These are phyloP conservation scores for Platycnemis pennipes DNA, from an alignment of 2,888 invertebrate genomes.

Conservation along the genomic window DNA sequence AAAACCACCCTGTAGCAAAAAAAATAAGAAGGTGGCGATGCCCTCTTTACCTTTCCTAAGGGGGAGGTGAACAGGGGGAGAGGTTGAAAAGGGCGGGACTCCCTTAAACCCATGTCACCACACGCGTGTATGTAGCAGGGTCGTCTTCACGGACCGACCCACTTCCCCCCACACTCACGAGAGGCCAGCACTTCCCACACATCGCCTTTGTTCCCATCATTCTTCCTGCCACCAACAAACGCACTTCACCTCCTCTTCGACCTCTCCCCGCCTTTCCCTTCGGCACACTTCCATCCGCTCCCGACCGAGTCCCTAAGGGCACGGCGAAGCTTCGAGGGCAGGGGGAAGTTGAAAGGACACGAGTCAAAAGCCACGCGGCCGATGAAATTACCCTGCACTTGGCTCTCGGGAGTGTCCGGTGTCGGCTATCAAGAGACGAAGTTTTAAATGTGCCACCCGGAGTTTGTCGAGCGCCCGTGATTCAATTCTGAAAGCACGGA, in stretches of 20 bases:
- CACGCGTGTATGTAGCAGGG: background rate
- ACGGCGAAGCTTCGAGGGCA: background rate
- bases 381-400: background rate
- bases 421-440: background rate
- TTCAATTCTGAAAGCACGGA: background rate
- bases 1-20: background rate
- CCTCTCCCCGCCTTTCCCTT: background rate
- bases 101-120: background rate
- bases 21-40: background rate
- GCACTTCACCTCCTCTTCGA: background rate
- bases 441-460: background rate
- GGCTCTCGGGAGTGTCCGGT: background rate
- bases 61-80: too few species aligned
- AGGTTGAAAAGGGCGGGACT: background rate
- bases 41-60: background rate
- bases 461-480: background rate
- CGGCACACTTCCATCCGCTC: background rate
- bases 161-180: background rate
- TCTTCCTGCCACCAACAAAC: slow-evolving; percentile 7
- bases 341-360: background rate
- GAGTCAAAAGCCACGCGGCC: background rate
- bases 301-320: background rate
- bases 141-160: background rate
- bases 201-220: background rate
- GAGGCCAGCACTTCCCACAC: background rate